A percentile compares a stretch with the other conserved stretches of the same genome.
These are phyloP conservation scores for Cyanoderma ruficeps DNA, from an alignment of 2,113 vertebrate species.

Conservation along the genomic window DNA sequence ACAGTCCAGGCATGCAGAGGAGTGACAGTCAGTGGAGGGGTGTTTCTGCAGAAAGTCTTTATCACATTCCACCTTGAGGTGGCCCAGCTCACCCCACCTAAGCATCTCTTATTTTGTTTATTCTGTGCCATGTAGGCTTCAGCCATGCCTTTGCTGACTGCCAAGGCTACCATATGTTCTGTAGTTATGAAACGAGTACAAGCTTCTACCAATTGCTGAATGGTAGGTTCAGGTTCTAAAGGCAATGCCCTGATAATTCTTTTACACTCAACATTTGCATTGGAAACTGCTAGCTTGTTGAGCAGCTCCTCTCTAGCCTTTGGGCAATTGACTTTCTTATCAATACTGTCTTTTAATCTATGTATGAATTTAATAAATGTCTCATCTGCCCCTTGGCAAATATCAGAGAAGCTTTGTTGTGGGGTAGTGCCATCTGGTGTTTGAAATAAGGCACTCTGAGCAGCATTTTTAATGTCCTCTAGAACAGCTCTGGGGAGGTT, in stretches of 20 bases:
- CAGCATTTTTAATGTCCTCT: not conserved
- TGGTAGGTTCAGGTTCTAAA: not conserved
- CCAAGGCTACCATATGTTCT: not conserved
- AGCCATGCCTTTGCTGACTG: not conserved
- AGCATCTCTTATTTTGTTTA: not conserved
- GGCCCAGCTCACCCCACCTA: not conserved
- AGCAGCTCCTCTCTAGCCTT: not conserved
- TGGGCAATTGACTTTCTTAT: not conserved
- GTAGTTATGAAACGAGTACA: not conserved
- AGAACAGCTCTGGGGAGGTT: not conserved
- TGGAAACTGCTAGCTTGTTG: not conserved
- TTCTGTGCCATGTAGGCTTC: not conserved
- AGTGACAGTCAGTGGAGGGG: too few species aligned
- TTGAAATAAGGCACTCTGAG: not conserved
- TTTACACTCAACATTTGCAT: not conserved
- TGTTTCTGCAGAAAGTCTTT: too few species aligned
- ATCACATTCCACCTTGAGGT: not conserved
- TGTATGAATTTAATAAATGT: not conserved
- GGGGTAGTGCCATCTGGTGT: not conserved
- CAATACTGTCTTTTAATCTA: not conserved
- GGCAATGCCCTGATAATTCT: not conserved
- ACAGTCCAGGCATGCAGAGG: too few species aligned
- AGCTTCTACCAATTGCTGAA: not conserved
- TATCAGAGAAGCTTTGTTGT: not conserved
- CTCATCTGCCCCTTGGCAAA: not conserved